Conservation (phyloP, 1,140 invertebrate genomes). For the Apis florea region DNA sequence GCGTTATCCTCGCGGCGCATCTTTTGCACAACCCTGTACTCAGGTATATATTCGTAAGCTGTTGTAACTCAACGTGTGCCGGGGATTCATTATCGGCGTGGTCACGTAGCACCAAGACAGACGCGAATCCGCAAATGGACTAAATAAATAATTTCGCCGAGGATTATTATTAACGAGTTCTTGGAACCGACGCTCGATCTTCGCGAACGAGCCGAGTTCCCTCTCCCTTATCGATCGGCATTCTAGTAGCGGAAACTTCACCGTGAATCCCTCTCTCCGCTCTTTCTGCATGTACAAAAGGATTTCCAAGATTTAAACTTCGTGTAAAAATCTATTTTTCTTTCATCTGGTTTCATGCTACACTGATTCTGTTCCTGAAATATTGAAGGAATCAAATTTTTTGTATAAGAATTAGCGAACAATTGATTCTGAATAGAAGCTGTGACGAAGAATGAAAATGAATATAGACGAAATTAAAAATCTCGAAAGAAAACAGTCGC, state of each 20-base stretch:
- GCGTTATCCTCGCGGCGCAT: constrained; percentile 53
- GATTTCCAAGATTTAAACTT: too few species aligned
- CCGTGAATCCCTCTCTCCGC: not conserved
- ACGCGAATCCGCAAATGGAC: constrained; percentile 44
- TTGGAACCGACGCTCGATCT: constrained; percentile 22
- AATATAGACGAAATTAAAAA: too few species aligned
- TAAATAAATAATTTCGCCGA: constrained; percentile 58
- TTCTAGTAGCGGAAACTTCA: not conserved
- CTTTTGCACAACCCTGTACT: constrained; percentile 55
- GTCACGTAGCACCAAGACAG: constrained; percentile 47
- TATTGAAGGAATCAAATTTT: too few species aligned
- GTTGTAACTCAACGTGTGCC: constrained; percentile 47
- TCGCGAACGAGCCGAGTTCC: not conserved
- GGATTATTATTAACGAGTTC: constrained; percentile 59
- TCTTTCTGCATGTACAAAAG: not conserved
- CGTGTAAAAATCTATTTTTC: too few species aligned
- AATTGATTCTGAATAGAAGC: too few species aligned
- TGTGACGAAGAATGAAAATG: too few species aligned
- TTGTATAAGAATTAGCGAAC: too few species aligned
- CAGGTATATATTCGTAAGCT: constrained; percentile 31
- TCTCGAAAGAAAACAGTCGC: too few species aligned
- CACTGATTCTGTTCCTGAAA: too few species aligned
- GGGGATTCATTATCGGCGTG: constrained; percentile 51
- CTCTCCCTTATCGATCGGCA: not conserved
- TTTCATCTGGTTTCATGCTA: too few species aligned